A percentile compares a stretch with the other conserved stretches of the same genome.
These are phyloP conservation scores for Melanotaenia pygmaea DNA, from an alignment of 2,797 vertebrate species.

Conservation along the genomic window DNA sequence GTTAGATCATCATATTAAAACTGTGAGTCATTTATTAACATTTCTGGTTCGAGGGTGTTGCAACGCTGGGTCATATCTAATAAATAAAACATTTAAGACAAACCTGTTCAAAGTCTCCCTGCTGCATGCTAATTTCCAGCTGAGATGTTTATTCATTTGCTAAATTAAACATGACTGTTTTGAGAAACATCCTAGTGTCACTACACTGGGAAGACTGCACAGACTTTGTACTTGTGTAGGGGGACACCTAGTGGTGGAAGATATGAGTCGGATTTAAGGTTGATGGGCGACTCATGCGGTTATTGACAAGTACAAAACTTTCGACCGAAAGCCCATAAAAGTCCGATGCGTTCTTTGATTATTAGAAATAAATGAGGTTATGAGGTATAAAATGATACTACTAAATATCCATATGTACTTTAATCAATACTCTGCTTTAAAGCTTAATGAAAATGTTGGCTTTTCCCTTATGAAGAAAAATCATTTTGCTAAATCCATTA, in stretches of 20 bases:
- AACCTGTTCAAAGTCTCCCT: conserved; percentile 65
- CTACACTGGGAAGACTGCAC: background rate
- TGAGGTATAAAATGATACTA: background rate
- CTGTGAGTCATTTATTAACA: conserved; percentile 56
- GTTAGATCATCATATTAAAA: conserved; percentile 56
- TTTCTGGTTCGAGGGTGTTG: conserved; percentile 50
- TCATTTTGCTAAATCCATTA: conserved; percentile 21
- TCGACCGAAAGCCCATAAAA: background rate
- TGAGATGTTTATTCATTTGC: conserved; percentile 72
- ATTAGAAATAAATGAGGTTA: background rate
- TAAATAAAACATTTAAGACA: conserved; percentile 72
- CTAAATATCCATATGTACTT: background rate
- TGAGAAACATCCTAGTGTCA: conserved; percentile 38
- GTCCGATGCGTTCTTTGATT: background rate
- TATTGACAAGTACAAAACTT: background rate
- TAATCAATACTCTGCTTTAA: background rate
- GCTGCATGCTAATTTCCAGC: conserved; percentile 65
- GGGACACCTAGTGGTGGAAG: conserved; percentile 74
- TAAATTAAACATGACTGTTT: conserved; percentile 69
- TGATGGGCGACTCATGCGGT: background rate
- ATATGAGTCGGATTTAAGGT: background rate
- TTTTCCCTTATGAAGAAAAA: background rate
- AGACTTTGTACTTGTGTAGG: conserved; percentile 66
- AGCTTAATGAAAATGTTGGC: background rate
- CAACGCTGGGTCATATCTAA: conserved; percentile 56